Evolutionary conservation across 2,888 invertebrate genomes (phyloP).

Genomic region (Synergus laeviventris): DNA sequence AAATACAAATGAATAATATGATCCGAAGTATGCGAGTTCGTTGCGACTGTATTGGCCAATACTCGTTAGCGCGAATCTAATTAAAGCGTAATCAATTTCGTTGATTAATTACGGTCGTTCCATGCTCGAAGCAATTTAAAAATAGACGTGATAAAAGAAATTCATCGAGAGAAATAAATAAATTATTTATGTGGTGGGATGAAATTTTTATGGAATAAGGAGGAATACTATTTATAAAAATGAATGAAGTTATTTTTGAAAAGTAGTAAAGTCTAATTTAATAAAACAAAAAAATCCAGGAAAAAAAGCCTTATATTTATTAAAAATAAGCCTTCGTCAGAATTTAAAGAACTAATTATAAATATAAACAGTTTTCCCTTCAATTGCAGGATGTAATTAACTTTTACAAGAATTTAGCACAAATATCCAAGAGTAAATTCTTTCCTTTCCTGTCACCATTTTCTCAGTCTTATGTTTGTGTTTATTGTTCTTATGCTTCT

Average conservation of each 20-base stretch:
- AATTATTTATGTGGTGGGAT: neutral
- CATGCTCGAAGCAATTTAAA: slow-evolving; percentile 20
- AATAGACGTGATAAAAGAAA: slow-evolving; percentile 22
- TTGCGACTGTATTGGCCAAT: slow-evolving; percentile 6
- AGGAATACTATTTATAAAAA: neutral
- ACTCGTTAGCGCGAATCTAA: slow-evolving; percentile 33
- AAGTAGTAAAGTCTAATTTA: neutral
- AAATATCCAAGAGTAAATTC: neutral
- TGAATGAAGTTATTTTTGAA: neutral
- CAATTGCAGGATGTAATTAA: neutral
- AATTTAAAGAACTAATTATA: neutral
- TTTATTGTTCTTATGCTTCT: neutral
- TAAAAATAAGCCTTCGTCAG: neutral
- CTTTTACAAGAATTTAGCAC: neutral
- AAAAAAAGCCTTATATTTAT: neutral
- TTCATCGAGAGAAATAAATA: slow-evolving; percentile 11
- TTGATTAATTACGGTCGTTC: slow-evolving; percentile 29
- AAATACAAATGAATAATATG: neutral
- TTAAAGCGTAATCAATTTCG: slow-evolving; percentile 32
- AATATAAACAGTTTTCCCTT: slow-evolving; percentile 18
- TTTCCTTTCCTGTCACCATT: slow-evolving; percentile 8
- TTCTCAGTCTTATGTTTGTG: neutral
- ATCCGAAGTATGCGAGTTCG: neutral
- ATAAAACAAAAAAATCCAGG: too few species aligned
- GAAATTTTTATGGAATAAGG: neutral